Base-by-base conservation (phyloP, 2,888 invertebrate species). In the Drosophila greeni region DNA sequence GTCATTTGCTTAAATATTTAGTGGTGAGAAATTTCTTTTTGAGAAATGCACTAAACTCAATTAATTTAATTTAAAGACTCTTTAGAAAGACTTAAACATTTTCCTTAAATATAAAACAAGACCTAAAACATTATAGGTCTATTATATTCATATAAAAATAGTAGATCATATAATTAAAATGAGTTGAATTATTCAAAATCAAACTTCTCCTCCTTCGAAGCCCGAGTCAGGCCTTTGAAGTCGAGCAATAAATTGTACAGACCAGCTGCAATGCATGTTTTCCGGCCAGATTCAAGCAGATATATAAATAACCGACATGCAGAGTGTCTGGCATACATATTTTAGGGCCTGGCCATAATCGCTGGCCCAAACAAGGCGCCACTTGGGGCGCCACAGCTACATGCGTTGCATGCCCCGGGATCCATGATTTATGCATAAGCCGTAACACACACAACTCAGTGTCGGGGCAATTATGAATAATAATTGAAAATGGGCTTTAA, bases 351-450 rank as follows among this genome's bases (percentile, higher is more conserved):
- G 43, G 56, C 45, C 53, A 66, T 68, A 72, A 70, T 79, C 53
- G 56, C 56, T 20, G 66, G 39, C 48, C 49, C 40, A 70, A 64
- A 62, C 59, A 60, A 65, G 47, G 45, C 59, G 42, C 49, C 61
- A 11, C 62, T 14, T 42, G 36, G 40, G 48, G 36, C 43, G 43
- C 40, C 36, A 11, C 43, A 16, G 16, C 18, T 54, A 66, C 61
- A 79, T 62, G 75, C 74, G 74, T 76, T 77, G 77, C 80, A 80
- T 75, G 80, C 69, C 68, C 33, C 16, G 24, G 45, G 33, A 43
- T 61, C 26, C 54, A 62, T 76, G 80, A 76, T 82, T 82, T 79
- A 79, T 82, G 75, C 57, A 76, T 56, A 48, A 58, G 26, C 43
- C 43, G 7, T 16, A 16, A 12, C 26, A 12, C 3, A 18, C 43